These are phyloP conservation scores for Micromussa lordhowensis DNA, from an alignment of 92 coral and sea anemone species.

Conservation along the genomic window DNA sequence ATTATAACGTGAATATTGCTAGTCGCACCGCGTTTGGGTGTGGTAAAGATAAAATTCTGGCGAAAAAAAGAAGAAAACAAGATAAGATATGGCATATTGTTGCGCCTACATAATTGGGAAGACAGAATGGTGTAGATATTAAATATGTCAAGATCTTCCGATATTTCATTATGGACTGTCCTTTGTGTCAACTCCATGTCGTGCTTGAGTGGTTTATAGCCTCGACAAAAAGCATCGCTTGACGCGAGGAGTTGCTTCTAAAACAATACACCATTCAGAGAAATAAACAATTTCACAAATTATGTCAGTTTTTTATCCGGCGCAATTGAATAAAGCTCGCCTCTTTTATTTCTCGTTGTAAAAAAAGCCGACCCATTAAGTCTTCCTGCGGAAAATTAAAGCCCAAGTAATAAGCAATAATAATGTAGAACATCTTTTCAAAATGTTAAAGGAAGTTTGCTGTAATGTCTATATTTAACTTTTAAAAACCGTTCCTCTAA, in stretches of 20 bases:
- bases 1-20: slow-evolving; percentile 29
- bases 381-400: slow-evolving; percentile 41
- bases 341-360: slow-evolving; percentile 28
- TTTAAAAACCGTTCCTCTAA: not conserved
- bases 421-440: slow-evolving; percentile 2
- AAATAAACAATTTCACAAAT: slow-evolving; percentile 48
- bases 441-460: slow-evolving; percentile 26
- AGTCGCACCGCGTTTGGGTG: slow-evolving; percentile 33
- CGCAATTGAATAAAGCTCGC: slow-evolving; percentile 40
- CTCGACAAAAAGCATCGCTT: slow-evolving; percentile 32
- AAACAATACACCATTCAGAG: slow-evolving; percentile 29
- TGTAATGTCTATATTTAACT: slow-evolving; percentile 10
- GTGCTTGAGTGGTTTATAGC: slow-evolving; percentile 34
- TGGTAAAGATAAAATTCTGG: slow-evolving; percentile 21
- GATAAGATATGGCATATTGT: slow-evolving; percentile 35
- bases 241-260: not conserved
- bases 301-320: slow-evolving; percentile 53
- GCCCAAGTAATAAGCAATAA: not conserved
- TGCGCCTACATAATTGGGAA: slow-evolving; percentile 31
- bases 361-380: slow-evolving; percentile 45
- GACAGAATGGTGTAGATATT: slow-evolving; percentile 32
- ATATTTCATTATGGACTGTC: slow-evolving; percentile 43
- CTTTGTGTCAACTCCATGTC: slow-evolving; percentile 50
- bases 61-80: slow-evolving; percentile 8
- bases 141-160: slow-evolving; percentile 49